phyloP scores from a whole-genome alignment of 2,797 vertebrate genomes.

The Lindbergichthys nudifrons region DNA sequence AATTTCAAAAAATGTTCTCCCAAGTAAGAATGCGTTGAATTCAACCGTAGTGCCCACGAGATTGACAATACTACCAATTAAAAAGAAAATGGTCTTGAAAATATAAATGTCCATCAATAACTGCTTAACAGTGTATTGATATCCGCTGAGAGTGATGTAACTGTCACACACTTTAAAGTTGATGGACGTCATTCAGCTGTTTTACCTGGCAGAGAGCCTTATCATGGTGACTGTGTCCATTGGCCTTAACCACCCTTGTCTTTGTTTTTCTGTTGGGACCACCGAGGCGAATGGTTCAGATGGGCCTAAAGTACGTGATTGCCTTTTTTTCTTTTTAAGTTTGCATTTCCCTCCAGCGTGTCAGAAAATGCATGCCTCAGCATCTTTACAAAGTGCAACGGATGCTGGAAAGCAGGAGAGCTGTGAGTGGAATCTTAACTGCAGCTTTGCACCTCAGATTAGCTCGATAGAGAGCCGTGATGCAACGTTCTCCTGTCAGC shows the following conservation, averaged over 20 bases:
- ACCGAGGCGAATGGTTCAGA: constrained; percentile 8
- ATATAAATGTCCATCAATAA: too few relatives aligned
- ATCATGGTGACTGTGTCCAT: too few relatives aligned
- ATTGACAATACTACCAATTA: too few relatives aligned
- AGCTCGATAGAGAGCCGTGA: constrained; percentile 42
- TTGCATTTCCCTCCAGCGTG: constrained; percentile 52
- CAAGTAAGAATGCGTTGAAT: too few relatives aligned
- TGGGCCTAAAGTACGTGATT: constrained; percentile 24
- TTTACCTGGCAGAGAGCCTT: too few relatives aligned
- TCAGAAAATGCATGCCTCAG: constrained; percentile 66
- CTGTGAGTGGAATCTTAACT: constrained; percentile 71
- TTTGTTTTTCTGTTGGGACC: constrained; percentile 10
- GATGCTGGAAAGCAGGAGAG: constrained; percentile 53
- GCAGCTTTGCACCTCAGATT: constrained; percentile 61
- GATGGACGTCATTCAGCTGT: too few relatives aligned
- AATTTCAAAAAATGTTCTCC: too few relatives aligned
- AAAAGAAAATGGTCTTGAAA: too few relatives aligned
- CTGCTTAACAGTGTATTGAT: too few relatives aligned
- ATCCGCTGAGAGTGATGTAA: too few relatives aligned
- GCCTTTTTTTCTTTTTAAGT: constrained; percentile 34
- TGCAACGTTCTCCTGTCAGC: constrained; percentile 34
- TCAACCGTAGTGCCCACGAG: too few relatives aligned
- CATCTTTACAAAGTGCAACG: constrained; percentile 68
- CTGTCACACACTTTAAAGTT: too few relatives aligned
- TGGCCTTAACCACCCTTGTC: neutral